phyloP scores from a whole-genome alignment of 2,888 invertebrate genomes.

The Tipula vernalis region DNA sequence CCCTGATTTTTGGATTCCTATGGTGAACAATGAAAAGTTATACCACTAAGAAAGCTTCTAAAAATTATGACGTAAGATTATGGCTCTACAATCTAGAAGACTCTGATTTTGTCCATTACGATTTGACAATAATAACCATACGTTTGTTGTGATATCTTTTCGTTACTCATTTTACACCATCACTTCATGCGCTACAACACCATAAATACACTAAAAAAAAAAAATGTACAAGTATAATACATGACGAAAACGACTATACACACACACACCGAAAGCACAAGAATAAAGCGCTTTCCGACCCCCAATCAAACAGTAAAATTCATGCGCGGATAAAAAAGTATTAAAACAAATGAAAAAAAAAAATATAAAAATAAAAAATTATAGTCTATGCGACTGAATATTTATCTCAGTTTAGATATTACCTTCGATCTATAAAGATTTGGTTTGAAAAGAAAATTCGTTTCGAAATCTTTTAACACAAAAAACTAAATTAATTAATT shows the following conservation, averaged over 20 bases:
- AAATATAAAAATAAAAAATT: background rate
- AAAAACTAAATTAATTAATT: background rate
- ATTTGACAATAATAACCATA: too few species aligned
- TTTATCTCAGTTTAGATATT: slow-evolving; percentile 4
- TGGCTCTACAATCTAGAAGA: too few species aligned
- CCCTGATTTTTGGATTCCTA: too few species aligned
- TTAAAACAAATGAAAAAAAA: background rate
- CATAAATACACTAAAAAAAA: background rate
- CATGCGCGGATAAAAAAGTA: background rate
- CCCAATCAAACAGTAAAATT: background rate
- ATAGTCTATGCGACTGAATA: background rate
- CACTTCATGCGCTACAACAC: background rate
- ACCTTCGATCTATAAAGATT: background rate
- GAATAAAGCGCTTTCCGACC: background rate
- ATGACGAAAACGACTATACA: background rate
- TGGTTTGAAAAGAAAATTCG: background rate
- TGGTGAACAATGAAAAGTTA: too few species aligned
- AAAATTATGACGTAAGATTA: too few species aligned
- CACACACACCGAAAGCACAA: background rate
- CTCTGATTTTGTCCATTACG: too few species aligned
- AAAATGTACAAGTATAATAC: background rate
- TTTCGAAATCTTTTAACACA: background rate
- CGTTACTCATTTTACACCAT: background rate
- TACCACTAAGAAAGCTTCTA: too few species aligned
- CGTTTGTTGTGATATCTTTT: background rate